phyloP scores from a whole-genome alignment of 2,797 vertebrate genomes.

The Peromyscus aztecus region DNA sequence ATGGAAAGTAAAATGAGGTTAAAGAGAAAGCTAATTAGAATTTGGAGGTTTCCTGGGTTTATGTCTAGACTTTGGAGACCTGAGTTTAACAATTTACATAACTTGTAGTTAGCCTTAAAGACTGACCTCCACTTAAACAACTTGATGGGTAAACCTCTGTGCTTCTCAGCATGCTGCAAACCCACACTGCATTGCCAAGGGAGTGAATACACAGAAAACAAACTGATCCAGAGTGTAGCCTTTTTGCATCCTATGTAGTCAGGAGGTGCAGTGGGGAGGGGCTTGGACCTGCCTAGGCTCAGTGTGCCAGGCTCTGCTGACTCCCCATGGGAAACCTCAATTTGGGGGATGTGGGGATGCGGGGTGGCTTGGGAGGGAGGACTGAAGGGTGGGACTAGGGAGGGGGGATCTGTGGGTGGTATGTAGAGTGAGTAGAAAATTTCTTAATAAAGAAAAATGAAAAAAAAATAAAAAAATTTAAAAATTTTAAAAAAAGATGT shows the following conservation, averaged over 20 bases:
- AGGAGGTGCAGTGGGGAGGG: background rate
- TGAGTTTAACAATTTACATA: slow-evolving; percentile 40
- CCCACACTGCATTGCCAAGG: background rate
- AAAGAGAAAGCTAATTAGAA: slow-evolving; percentile 77
- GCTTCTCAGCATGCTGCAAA: background rate
- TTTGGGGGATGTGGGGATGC: too few species aligned
- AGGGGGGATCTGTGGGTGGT: too few species aligned
- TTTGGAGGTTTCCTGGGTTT: slow-evolving; percentile 54
- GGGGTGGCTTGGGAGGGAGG: too few species aligned
- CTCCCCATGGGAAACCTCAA: too few species aligned
- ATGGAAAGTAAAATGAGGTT: slow-evolving; percentile 72
- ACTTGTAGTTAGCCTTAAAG: background rate
- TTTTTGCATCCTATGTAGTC: background rate
- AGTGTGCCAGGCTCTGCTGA: too few species aligned
- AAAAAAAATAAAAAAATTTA: too few species aligned
- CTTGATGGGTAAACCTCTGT: background rate
- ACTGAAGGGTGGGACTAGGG: too few species aligned
- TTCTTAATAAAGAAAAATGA: too few species aligned
- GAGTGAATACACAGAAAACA: background rate
- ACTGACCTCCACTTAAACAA: slow-evolving; percentile 20
- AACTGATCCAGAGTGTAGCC: background rate
- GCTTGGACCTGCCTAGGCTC: too few species aligned
- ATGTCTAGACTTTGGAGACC: slow-evolving; percentile 50
- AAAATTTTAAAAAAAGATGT: background rate
- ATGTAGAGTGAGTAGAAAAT: too few species aligned